Percentiles rank a stretch among this genome's conserved stretches.
phyloP scores from a whole-genome alignment of 2,797 vertebrate species.

The Eutrigla gurnardus region DNA sequence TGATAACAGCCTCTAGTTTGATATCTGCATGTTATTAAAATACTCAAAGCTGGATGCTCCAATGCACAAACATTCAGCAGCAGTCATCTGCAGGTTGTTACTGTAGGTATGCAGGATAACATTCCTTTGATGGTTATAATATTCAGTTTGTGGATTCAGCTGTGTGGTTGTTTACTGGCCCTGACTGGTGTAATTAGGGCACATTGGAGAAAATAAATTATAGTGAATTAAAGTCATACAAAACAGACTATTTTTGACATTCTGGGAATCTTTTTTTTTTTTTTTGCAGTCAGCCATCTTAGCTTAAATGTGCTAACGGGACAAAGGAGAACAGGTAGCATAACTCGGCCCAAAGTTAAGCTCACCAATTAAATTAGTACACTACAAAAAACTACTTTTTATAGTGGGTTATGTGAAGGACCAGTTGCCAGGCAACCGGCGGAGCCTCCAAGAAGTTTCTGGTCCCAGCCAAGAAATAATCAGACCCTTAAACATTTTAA shows the following conservation, averaged over 20 bases:
- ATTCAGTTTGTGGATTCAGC: constrained; percentile 9
- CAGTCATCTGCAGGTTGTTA: background rate
- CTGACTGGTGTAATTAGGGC: background rate
- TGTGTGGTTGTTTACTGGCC: background rate
- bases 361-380: too few species aligned
- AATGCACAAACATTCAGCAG: background rate
- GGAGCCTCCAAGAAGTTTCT: background rate
- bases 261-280: background rate
- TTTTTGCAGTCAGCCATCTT: background rate
- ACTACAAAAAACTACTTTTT: background rate
- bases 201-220: background rate
- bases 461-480: background rate
- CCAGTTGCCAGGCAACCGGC: background rate
- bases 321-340: background rate
- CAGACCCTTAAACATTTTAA: background rate
- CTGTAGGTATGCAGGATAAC: background rate
- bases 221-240: background rate
- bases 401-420: background rate
- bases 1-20: background rate
- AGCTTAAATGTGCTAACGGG: background rate
- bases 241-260: background rate
- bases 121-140: background rate
- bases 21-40: background rate
- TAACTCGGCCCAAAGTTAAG: background rate
- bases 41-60: constrained; percentile 8